Base-by-base conservation (phyloP, 2,888 invertebrate species). In the Punctoribates punctum region DNA sequence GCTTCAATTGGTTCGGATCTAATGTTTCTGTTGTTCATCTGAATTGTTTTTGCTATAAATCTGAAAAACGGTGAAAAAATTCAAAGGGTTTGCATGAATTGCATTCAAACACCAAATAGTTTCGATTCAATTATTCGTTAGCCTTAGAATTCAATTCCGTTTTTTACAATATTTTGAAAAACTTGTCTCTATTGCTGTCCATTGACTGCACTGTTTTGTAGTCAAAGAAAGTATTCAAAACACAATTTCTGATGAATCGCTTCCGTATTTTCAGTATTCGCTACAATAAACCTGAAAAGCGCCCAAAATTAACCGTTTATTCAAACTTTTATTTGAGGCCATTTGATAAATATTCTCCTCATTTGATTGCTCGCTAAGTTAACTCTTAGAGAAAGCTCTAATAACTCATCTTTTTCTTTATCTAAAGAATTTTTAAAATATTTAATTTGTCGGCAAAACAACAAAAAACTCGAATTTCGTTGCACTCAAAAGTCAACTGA, bases 271-370 rank as follows among this genome's bases (percentile, higher is more conserved):
- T 2, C 3, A 65, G 34, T 65, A 34, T 65, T 29, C 65, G 65
- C 65, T 65, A 65, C 65, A 65, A 65, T 65, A 65, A 65, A 65
- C 65, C 34, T 65, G 65, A 65, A 65, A 65, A 65, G 9, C 65
- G 11, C 34, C 65, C 65, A 3, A 65, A 65, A 65, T 65, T 65
- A 65, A 65, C 65, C 8, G n/a, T n/a, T n/a, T n/a, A 20, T 34
- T 65, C 38, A 65, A 34, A 27, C 65, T 20, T 34, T 20, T 4
- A 65, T 65, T 34, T 11, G 20, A 17, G 4, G 4, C 27, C 23
- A 17, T 11, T 34, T n/a, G 25, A 20, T 34, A 34, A 65, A 15
- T n/a, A 13, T 34, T 17, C 57, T 9, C 1, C 1, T 65, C n/a
- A 13, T 34, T 38, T 34, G 17, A 34, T 34, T 65, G 65, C 34